These are phyloP conservation scores for Coptodon rendalli DNA, from an alignment of 2,113 vertebrate species.

Conservation along the genomic window DNA sequence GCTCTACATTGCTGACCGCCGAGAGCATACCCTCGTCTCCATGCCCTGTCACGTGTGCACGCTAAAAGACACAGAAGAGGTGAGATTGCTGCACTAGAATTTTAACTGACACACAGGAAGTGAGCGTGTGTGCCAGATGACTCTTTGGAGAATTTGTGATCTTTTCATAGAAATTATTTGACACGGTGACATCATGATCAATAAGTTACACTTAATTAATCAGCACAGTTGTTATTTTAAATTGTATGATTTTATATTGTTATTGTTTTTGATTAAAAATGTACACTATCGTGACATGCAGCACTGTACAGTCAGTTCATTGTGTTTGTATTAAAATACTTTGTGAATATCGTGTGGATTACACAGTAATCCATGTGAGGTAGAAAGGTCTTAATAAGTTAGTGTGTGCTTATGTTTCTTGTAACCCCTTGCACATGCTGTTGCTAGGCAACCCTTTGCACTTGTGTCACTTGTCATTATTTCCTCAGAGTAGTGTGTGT, in stretches of 20 bases:
- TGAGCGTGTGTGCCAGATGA: neutral
- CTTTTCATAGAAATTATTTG: neutral
- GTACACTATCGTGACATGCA: accelerated
- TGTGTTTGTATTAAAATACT: neutral
- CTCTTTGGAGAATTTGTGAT: neutral
- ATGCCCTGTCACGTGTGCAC: slow-evolving; percentile 98
- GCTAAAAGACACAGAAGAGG: slow-evolving; percentile 94
- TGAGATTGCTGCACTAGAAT: slow-evolving; percentile 19
- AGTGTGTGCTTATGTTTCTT: neutral
- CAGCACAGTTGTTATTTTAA: neutral
- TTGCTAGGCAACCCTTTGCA: slow-evolving; percentile 68
- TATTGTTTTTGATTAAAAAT: neutral
- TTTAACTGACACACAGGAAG: accelerated
- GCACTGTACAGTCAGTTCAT: neutral
- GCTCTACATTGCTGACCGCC: slow-evolving; percentile 96
- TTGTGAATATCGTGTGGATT: neutral
- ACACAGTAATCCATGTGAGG: neutral
- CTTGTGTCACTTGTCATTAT: slow-evolving; percentile 15
- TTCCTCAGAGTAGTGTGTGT: neutral
- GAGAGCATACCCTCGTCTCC: slow-evolving; percentile 92
- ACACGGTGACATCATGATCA: neutral
- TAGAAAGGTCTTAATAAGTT: neutral
- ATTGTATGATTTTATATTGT: neutral
- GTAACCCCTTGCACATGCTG: slow-evolving; percentile 32
- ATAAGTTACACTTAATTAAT: neutral